A percentile compares a stretch with the other conserved stretches of the same genome.
phyloP scores from a whole-genome alignment of 2,888 invertebrate species.

The Zelleria hepariella region DNA sequence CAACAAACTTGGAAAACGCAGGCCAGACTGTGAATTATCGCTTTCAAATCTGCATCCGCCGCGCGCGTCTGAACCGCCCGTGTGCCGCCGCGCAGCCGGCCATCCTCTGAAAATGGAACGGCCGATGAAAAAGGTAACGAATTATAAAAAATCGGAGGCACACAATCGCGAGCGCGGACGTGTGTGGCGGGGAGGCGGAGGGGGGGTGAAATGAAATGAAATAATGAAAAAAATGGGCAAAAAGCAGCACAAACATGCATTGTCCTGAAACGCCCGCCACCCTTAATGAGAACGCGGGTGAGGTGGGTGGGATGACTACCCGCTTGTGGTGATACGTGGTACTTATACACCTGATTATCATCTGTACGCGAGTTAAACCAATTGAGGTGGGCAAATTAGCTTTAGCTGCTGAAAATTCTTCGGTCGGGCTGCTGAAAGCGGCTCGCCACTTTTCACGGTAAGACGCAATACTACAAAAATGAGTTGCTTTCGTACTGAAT shows the following conservation, averaged over 20 bases:
- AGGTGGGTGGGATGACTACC: constrained; percentile 24
- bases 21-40: too few relatives aligned
- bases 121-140: constrained; percentile 73
- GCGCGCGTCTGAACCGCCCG: constrained; percentile 26
- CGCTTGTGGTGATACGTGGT: constrained; percentile 38
- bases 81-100: constrained; percentile 33
- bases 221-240: constrained; percentile 73
- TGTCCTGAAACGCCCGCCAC: constrained; percentile 55
- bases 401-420: not conserved
- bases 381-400: not conserved
- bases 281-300: constrained; percentile 63
- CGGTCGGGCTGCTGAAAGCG: too few relatives aligned
- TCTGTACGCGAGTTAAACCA: constrained; percentile 29
- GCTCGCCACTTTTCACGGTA: too few relatives aligned
- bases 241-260: constrained; percentile 72
- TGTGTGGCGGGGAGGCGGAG: constrained; percentile 49
- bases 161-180: constrained; percentile 70
- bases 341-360: constrained; percentile 64
- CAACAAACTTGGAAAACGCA: too few relatives aligned
- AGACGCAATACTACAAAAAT: too few relatives aligned
- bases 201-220: constrained; percentile 64
- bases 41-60: not conserved
- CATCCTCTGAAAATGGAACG: constrained; percentile 70
- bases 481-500: too few relatives aligned
- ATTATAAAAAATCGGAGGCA: constrained; percentile 70